phyloP scores from a whole-genome alignment of 2,113 vertebrate species.

The Pelodiscus sinensis region DNA sequence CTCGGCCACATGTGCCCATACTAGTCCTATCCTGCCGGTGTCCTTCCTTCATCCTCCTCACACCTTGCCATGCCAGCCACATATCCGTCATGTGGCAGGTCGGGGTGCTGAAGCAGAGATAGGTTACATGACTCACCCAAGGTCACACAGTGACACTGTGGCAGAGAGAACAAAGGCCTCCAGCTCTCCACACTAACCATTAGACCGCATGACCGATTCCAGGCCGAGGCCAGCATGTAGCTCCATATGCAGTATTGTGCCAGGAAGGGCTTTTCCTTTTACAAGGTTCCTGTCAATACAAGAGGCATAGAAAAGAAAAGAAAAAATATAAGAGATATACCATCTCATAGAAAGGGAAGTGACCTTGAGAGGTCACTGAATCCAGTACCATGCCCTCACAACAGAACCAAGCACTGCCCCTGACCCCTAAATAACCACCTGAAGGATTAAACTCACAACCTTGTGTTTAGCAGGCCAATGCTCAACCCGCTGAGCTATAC shows the following conservation, averaged over 20 bases:
- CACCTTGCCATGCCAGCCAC: accelerated
- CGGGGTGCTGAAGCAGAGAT: accelerated
- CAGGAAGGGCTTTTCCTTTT: accelerated
- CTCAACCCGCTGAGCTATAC: too few relatives aligned
- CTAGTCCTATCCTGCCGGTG: accelerated
- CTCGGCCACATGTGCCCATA: accelerated
- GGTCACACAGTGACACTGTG: accelerated
- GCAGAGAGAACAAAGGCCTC: not conserved
- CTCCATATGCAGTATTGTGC: not conserved
- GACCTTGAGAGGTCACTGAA: too few relatives aligned
- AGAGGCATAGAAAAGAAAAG: not conserved
- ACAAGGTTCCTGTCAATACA: not conserved
- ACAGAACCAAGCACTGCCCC: too few relatives aligned
- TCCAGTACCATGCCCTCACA: too few relatives aligned
- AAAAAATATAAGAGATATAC: too few relatives aligned
- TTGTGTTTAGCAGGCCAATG: too few relatives aligned
- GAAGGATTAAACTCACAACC: too few relatives aligned
- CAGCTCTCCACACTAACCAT: not conserved
- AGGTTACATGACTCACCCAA: not conserved
- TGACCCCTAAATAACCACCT: too few relatives aligned
- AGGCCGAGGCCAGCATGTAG: not conserved
- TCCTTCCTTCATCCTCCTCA: not conserved
- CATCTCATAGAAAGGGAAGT: too few relatives aligned
- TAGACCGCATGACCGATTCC: accelerated
- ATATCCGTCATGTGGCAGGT: not conserved